Percentiles rank a stretch among this genome's conserved stretches.
phyloP scores from a whole-genome alignment of 2,888 invertebrate species.

The Ormyrus pomaceus region DNA sequence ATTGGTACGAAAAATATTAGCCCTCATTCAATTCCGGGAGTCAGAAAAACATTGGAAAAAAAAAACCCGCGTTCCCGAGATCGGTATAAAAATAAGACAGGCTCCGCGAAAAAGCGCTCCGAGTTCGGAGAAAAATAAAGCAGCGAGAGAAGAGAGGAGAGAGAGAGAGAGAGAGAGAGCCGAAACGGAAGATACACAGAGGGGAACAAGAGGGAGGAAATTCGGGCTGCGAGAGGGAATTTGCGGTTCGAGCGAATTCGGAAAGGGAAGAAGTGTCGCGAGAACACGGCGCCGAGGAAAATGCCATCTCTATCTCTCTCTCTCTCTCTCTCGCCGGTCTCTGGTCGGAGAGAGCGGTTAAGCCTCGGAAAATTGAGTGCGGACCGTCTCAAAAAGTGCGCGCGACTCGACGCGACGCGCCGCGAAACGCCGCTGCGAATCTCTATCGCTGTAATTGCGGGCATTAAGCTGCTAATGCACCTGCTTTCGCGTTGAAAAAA shows the following conservation, averaged over 20 bases:
- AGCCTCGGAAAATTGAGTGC: constrained; percentile 74
- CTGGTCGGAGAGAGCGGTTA: constrained; percentile 61
- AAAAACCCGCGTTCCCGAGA: no score
- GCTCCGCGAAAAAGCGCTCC: no score
- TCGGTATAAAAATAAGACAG: no score
- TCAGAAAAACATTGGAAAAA: no score
- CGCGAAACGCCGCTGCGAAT: constrained; percentile 1
- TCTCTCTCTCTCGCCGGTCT: no score
- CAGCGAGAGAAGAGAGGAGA: neutral
- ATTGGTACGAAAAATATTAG: no score
- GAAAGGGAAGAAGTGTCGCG: constrained; percentile 53
- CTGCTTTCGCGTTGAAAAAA: constrained; percentile 36
- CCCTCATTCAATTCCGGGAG: no score
- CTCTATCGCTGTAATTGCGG: constrained; percentile 37
- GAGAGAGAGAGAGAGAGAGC: neutral
- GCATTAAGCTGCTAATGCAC: constrained; percentile 51
- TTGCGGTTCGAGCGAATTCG: constrained; percentile 60
- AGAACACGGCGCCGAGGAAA: constrained; percentile 27
- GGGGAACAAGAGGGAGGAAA: neutral
- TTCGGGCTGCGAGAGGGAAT: constrained; percentile 58
- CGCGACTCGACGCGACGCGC: constrained; percentile 12
- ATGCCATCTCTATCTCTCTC: no score
- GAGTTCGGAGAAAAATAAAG: neutral
- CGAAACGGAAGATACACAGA: neutral
- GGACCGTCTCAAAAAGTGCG: constrained; percentile 60